phyloP scores from a whole-genome alignment of 2,888 invertebrate species.

The Ophraella communa region DNA sequence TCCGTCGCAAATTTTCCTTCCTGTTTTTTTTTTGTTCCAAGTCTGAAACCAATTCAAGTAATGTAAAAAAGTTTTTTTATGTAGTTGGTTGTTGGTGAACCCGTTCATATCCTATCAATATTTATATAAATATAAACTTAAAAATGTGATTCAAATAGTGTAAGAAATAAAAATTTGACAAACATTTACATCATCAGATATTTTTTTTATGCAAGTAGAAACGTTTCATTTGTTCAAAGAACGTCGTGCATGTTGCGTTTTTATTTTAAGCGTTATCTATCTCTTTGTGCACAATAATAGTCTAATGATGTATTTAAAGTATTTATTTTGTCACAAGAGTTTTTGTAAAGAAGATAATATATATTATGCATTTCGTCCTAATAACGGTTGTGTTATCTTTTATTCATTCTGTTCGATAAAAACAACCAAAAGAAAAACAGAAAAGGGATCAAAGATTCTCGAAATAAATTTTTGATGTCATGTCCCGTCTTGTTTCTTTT shows the following conservation, averaged over 20 bases:
- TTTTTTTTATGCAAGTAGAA: conserved; percentile 58
- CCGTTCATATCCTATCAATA: neutral
- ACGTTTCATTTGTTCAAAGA: conserved; percentile 43
- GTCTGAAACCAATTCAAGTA: too few relatives aligned
- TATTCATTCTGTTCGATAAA: too few relatives aligned
- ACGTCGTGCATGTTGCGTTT: conserved; percentile 34
- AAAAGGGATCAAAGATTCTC: too few relatives aligned
- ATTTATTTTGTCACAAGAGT: conserved; percentile 1
- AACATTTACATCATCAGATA: conserved; percentile 57
- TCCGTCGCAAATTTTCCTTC: too few relatives aligned
- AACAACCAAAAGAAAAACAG: too few relatives aligned
- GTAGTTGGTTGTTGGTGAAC: neutral
- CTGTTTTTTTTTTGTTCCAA: too few relatives aligned
- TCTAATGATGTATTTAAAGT: conserved; percentile 10
- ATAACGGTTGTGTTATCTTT: too few relatives aligned
- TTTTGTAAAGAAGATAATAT: neutral
- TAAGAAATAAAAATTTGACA: conserved; percentile 52
- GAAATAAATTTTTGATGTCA: too few relatives aligned
- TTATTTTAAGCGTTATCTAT: conserved; percentile 35
- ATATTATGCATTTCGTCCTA: neutral
- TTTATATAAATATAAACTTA: conserved; percentile 54
- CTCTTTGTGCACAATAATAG: conserved; percentile 42
- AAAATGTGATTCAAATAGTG: conserved; percentile 60
- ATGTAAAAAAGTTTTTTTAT: neutral
- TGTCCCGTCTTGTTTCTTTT: neutral